phyloP scores from a whole-genome alignment of 2,113 vertebrate genomes.

The Pleuronectes platessa region DNA sequence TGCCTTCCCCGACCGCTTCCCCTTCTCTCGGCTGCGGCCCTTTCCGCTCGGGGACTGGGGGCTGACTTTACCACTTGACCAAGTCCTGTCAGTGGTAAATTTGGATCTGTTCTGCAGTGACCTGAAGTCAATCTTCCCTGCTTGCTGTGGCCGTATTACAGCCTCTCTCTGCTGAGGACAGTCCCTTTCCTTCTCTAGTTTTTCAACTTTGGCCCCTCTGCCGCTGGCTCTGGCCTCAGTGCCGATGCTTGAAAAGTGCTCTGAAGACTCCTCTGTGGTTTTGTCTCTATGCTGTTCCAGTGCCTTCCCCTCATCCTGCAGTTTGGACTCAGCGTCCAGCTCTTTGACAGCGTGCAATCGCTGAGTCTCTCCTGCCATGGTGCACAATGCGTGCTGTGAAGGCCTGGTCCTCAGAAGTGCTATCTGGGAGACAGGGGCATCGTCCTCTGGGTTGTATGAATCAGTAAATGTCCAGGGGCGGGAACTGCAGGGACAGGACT shows the following conservation, averaged over 20 bases:
- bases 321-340: conserved; percentile 82
- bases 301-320: conserved; percentile 81
- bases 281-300: conserved; percentile 84
- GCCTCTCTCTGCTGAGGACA: conserved; percentile 89
- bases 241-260: conserved; percentile 75
- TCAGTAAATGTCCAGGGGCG: conserved; percentile 72
- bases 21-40: conserved; percentile 82
- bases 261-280: conserved; percentile 64
- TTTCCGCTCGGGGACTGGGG: conserved; percentile 86
- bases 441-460: conserved; percentile 59
- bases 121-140: conserved; percentile 88
- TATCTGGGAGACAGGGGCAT: conserved; percentile 82
- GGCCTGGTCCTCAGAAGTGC: conserved; percentile 79
- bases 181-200: conserved; percentile 83
- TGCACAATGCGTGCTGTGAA: conserved; percentile 79
- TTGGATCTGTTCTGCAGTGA: conserved; percentile 85
- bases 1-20: conserved; percentile 81
- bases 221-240: conserved; percentile 72
- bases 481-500: conserved; percentile 72
- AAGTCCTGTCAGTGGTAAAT: conserved; percentile 82
- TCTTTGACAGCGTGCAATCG: conserved; percentile 83
- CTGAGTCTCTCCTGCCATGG: conserved; percentile 92
- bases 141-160: conserved; percentile 88
- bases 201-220: conserved; percentile 71
- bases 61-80: conserved; percentile 83